These are phyloP conservation scores for Myzus persicae DNA, from an alignment of 1,140 invertebrate species.

Conservation along the genomic window DNA sequence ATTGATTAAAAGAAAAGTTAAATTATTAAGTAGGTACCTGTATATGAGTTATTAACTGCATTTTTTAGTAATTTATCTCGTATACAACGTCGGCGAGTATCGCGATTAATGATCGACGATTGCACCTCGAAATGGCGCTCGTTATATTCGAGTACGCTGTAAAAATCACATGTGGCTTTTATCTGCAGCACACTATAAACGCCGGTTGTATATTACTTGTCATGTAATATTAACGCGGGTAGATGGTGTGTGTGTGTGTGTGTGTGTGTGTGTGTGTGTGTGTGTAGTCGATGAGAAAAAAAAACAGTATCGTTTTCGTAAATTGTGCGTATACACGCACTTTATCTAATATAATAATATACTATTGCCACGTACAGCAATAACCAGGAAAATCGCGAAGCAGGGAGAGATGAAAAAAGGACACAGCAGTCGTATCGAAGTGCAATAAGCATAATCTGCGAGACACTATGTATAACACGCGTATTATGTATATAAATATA, in stretches of 20 bases:
- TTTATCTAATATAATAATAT: neutral
- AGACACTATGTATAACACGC: neutral
- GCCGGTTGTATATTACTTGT: neutral
- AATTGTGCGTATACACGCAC: neutral
- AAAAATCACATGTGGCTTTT: neutral
- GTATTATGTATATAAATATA: neutral
- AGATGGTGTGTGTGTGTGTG: no score
- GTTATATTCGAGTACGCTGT: neutral
- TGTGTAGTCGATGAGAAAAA: neutral
- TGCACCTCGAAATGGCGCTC: neutral
- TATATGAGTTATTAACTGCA: no score
- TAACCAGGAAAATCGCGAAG: neutral
- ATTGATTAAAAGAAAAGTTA: no score
- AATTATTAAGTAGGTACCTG: no score
- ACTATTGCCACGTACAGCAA: neutral
- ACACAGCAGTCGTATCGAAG: neutral
- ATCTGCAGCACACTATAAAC: neutral
- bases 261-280: no score
- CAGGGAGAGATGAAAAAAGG: neutral
- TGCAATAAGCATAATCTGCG: neutral
- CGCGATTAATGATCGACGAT: neutral
- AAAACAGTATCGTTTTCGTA: neutral
- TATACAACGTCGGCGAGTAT: neutral
- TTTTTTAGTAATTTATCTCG: neutral
- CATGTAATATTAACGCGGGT: neutral